Conservation (phyloP, 2,113 vertebrate genomes). For the Callipepla squamata region DNA sequence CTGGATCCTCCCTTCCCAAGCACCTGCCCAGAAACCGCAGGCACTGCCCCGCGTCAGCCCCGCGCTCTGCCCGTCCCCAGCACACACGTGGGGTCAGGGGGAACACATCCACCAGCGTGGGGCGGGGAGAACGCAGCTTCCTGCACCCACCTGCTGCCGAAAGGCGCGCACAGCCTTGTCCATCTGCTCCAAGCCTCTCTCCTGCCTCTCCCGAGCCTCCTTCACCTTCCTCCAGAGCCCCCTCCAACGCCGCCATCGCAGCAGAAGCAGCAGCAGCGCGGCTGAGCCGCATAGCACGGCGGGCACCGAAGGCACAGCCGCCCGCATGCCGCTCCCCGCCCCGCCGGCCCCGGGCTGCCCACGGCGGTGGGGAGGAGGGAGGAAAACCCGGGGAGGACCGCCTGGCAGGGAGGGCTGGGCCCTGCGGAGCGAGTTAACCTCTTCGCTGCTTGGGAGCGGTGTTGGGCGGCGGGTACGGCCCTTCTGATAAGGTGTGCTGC, state of each 20-base stretch:
- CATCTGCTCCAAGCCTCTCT: slow-evolving; percentile 48
- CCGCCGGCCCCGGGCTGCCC: neutral
- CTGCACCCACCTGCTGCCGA: slow-evolving; percentile 49
- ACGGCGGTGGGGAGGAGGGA: neutral
- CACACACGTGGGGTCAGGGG: too few species aligned
- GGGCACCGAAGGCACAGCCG: neutral
- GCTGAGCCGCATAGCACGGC: slow-evolving; percentile 10
- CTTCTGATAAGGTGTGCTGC: neutral
- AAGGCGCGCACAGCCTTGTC: neutral
- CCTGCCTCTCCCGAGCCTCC: slow-evolving; percentile 37
- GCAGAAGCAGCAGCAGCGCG: slow-evolving; percentile 28
- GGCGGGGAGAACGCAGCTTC: neutral
- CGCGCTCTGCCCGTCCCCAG: neutral
- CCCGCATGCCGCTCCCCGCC: neutral
- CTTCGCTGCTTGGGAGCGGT: neutral
- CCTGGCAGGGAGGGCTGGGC: neutral
- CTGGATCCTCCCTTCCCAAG: too few species aligned
- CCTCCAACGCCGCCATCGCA: slow-evolving; percentile 23
- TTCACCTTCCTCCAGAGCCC: slow-evolving; percentile 29
- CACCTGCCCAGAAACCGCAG: neutral
- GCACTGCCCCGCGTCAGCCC: neutral
- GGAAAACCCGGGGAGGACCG: slow-evolving; percentile 43
- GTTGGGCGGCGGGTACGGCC: neutral
- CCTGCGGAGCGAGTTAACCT: neutral
- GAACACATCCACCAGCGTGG: too few species aligned